Base-by-base conservation (phyloP, 2,888 invertebrate species). In the Ceriagrion tenellum region DNA sequence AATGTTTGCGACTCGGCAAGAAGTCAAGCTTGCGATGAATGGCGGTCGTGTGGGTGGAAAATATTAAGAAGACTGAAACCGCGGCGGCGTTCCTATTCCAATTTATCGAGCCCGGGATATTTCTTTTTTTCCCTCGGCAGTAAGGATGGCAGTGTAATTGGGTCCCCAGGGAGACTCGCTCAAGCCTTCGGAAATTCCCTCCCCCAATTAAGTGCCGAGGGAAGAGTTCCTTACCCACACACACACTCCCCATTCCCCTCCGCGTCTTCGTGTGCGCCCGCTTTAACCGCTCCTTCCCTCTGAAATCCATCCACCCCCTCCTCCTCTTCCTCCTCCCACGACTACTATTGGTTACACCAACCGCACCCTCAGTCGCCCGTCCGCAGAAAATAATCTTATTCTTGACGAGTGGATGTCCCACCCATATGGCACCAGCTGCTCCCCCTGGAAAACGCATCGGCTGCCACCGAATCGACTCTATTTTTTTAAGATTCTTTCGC, bases 141-240 rank as follows among this genome's bases (percentile, higher is more conserved):
- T 18, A 26, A 16, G 40, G 93, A 93, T 91, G 47, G 63, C 69
- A 88, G 96, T 97, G 96, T 97, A 97, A 97, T 97, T 97, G 97
- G 97, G 96, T 96, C 96, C 97, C 96, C 97, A 88, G 0, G 59
- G 97, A 96, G 97, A 96, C 95, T 93, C 55, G n/a, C 23, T 47
- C 69, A 47, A 69, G 93, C 93, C 95, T n/a, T 91, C 26, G 56
- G 69, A 95, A 26, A 95, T 95, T 74, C 47, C 95, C 69, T 69
- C 88, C 47, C 88, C 63, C 59, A 95, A 93, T 55, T 95, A 95
- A 90, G 81, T 95, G 47, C 90, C 95, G 96, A 95, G 95, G 8
- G 47, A n/a, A 47, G 47, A 47, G 47, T 47, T 47, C 4, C 89
- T 90, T 88, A 12, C 90, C 88, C 88, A 81, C 96, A 96, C 96